A percentile compares a stretch with the other conserved stretches of the same genome.
phyloP scores from a whole-genome alignment of 1,140 invertebrate species.

The Sesamia nonagrioides region DNA sequence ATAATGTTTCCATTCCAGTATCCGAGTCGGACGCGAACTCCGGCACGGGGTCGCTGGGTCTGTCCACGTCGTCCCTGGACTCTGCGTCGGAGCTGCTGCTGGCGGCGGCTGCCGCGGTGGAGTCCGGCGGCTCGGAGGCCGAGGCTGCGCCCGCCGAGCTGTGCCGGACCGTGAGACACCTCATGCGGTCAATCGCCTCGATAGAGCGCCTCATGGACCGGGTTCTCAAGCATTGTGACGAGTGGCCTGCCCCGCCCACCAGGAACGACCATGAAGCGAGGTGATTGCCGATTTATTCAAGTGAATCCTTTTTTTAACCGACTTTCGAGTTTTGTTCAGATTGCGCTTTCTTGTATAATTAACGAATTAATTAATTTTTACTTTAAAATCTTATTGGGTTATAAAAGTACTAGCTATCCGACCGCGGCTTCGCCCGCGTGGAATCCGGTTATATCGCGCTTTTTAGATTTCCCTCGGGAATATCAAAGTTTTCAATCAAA shows the following conservation, averaged over 20 bases:
- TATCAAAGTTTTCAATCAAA: too few species aligned
- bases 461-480: too few species aligned
- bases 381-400: too few species aligned
- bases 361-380: too few species aligned
- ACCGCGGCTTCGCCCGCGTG: too few species aligned
- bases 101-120: slow-evolving; percentile 67
- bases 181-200: slow-evolving; percentile 76
- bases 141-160: slow-evolving; percentile 64
- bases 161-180: slow-evolving; percentile 71
- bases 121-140: slow-evolving; percentile 59
- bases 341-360: too few species aligned
- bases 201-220: slow-evolving; percentile 79
- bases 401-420: too few species aligned
- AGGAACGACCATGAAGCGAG: slow-evolving; percentile 61
- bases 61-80: slow-evolving; percentile 67
- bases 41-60: slow-evolving; percentile 58
- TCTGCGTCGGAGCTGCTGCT: slow-evolving; percentile 74
- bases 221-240: slow-evolving; percentile 72
- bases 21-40: slow-evolving; percentile 68
- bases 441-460: too few species aligned
- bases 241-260: slow-evolving; percentile 60
- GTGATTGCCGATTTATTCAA: too few species aligned
- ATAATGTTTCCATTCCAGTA: slow-evolving; percentile 28
- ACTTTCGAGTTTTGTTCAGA: too few species aligned
- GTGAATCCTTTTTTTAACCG: too few species aligned